Evolutionary conservation across 1,140 invertebrate species (phyloP).

Genomic region (Hetaerina americana): DNA sequence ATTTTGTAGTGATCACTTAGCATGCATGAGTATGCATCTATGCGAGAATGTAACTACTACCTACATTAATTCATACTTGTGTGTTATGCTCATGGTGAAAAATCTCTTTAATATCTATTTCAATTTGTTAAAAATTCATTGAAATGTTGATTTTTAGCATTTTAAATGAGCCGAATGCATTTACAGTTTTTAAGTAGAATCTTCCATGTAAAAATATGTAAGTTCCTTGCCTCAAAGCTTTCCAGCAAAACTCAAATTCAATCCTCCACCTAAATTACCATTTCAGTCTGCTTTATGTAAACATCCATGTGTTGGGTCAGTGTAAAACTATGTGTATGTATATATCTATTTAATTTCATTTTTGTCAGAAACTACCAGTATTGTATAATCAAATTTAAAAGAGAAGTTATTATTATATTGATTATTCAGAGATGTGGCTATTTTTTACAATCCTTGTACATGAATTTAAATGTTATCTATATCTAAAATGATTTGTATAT

Average conservation of each 20-base stretch:
- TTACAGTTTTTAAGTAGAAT: background rate
- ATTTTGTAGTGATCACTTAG: background rate
- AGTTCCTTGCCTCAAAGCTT: background rate
- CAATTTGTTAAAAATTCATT: background rate
- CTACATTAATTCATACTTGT: background rate
- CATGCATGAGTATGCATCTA: no score
- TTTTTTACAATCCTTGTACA: background rate
- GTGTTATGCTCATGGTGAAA: background rate
- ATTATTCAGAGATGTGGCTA: background rate
- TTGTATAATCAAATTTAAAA: background rate
- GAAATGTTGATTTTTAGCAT: background rate
- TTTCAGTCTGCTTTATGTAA: background rate
- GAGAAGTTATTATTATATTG: background rate
- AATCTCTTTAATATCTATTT: background rate
- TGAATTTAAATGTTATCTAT: conserved; percentile 1
- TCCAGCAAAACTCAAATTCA: background rate
- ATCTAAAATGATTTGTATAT: background rate
- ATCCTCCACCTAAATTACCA: background rate
- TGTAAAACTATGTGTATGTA: background rate
- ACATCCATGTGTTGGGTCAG: background rate
- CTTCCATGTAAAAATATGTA: background rate
- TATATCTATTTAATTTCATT: background rate
- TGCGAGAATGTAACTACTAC: no score
- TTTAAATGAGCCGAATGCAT: background rate
- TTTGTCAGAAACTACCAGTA: background rate